Evolutionary conservation across 2,888 invertebrate species (phyloP), one percentile per base, ranked within the genome.

Genomic region (Dynastes tityus): DNA sequence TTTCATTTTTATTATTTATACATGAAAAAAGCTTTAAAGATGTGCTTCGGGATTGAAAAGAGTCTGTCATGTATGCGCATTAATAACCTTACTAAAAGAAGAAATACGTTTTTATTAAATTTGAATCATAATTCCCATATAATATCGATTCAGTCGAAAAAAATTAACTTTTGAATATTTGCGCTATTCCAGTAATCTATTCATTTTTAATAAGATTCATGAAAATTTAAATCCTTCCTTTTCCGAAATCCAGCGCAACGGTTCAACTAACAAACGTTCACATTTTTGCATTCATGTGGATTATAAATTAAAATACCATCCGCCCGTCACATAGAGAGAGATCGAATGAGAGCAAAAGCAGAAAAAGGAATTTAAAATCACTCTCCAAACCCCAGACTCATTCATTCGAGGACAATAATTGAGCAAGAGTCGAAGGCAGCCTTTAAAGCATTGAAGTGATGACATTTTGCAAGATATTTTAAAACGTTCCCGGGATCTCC

Each of bases 401-500:
- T 79, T 74, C 77, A 76, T 76, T 74, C 77, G 79, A 37, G 32
- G 71, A 79, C 79, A 79, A 79, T 77, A 79, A 79, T 79, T 68
- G 79, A 79, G 79, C 79, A 77, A 73, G 79, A 79, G 77, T 77
- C 77, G 79, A 79, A 79, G 77, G 77, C 77, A 79, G 80, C 70
- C 79, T 76, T 79, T 71, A 61, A 77, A 77, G 80, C 79, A 81
- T 80, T 80, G 80, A 83, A 77, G 81, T 81, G 80, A 81, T 81
- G 82, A 82, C 81, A 82, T 83, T 81, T 79, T 82, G 80, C 79
- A 80, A 81, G 82, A 79, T 81, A 80, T 81, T 82, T 81, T 82
- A 79, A 80, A 81, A 81, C 70, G 80, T 79, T 76, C 37, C 77
- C 76, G 79, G 64, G 80, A 79, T 68, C 77, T 77, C 75, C 74